Evolutionary conservation across 2,888 invertebrate genomes (phyloP), one percentile per base, ranked within the genome.

Genomic region (Cephus spinipes): DNA sequence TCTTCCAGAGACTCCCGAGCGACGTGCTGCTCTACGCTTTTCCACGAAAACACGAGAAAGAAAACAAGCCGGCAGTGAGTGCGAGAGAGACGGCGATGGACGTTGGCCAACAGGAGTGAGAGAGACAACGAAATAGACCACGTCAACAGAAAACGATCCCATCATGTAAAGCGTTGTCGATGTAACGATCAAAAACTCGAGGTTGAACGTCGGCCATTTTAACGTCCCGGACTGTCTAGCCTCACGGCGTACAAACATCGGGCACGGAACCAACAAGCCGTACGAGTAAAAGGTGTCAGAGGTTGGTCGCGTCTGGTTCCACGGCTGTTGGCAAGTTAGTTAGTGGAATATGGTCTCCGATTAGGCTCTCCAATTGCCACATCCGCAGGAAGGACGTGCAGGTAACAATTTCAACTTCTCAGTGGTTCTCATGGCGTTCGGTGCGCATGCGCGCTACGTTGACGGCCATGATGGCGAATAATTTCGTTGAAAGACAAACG

Each of bases 1-100:
- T 91, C 91, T 90, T 90, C 76, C 83, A 79, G 86, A 84, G 85
- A 87, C 87, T 86, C 85, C 85, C 81, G 85, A 55, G 6, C 55
- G 86, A 83, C 79, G 82, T 81, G 81, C 79, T 82, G 82, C 84
- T 81, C 79, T 84, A 6, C 85, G 81, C 82, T 84, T 83, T 83
- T 81, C 80, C 81, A 82, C 81, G 83, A 84, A 82, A 55, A 55
- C 55, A 55, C 55, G 55, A 55, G 55, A 55, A 55, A 55, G 55
- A 55, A 23, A 55, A 55, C 55, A 55, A 55, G 23, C 73, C 77
- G 31, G 74, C 74, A 31, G 12, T 1, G 69, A 34, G 40, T 68
- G 73, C 31, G 32, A 74, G 55, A 0, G 12, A 40, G 40, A 35
- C 31, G 15, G 73, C 36, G 31, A 78, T 36, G 12, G 33, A 69